Evolutionary conservation across 2,113 vertebrate genomes (phyloP).

Genomic region (Pseudolaguvia tuberculata): DNA sequence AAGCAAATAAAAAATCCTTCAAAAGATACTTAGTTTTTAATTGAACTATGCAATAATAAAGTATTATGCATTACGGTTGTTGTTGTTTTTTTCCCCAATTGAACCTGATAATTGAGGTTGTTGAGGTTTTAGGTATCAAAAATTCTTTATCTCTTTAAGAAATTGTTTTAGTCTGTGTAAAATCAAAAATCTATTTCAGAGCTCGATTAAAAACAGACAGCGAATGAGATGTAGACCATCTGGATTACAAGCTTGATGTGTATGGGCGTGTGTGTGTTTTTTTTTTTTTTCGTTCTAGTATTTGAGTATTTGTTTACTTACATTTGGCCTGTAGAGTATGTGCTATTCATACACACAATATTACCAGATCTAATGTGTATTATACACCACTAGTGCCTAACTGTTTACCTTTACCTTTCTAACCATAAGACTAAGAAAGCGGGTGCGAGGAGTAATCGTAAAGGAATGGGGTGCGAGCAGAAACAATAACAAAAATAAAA

Average conservation of each 20-base stretch:
- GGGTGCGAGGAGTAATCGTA: conserved; percentile 27
- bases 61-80: too few species aligned
- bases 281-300: not conserved
- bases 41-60: too few species aligned
- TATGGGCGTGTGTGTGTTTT: too few species aligned
- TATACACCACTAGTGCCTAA: conserved; percentile 21
- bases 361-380: conserved; percentile 39
- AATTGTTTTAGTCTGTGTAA: not conserved
- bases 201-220: not conserved
- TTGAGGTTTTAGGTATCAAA: too few species aligned
- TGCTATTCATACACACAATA: conserved; percentile 22
- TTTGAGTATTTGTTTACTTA: not conserved
- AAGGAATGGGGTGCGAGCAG: not conserved
- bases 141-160: not conserved
- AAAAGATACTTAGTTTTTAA: too few species aligned
- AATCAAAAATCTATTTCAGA: not conserved
- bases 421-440: conserved; percentile 18
- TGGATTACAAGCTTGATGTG: not conserved
- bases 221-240: not conserved
- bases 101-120: too few species aligned
- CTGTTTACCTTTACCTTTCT: conserved; percentile 27
- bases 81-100: too few species aligned
- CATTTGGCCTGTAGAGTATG: conserved; percentile 24
- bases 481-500: conserved; percentile 35
- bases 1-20: not conserved